These are phyloP conservation scores for Calliopsis andreniformis DNA, from an alignment of 1,140 invertebrate species.

Conservation along the genomic window DNA sequence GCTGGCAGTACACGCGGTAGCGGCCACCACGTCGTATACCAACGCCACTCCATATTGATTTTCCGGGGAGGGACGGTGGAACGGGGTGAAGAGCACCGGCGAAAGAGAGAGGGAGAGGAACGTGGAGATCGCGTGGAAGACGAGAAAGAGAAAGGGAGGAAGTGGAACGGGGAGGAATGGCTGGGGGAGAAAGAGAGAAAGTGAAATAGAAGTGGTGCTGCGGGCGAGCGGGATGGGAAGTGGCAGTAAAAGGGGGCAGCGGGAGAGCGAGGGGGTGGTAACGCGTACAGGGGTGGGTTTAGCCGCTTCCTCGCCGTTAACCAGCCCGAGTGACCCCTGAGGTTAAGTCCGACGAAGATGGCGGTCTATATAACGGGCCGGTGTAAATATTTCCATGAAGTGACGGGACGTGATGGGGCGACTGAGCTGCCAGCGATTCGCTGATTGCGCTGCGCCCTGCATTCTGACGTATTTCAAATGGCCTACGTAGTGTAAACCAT, in stretches of 20 bases:
- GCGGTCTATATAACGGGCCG: conserved; percentile 30
- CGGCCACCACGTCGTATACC: conserved; percentile 69
- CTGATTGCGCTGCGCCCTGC: not conserved
- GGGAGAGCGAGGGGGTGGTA: not conserved
- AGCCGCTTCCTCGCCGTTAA: conserved; percentile 53
- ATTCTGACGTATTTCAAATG: not conserved
- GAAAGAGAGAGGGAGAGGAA: conserved; percentile 20
- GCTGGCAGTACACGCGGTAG: conserved; percentile 66
- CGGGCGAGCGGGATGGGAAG: not conserved
- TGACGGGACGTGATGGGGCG: not conserved
- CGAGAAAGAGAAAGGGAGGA: conserved; percentile 22
- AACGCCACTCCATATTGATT: conserved; percentile 78
- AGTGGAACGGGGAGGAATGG: not conserved
- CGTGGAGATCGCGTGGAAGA: conserved; percentile 8
- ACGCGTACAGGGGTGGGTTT: conserved; percentile 17
- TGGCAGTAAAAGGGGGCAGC: not conserved
- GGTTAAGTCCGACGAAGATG: conserved; percentile 60
- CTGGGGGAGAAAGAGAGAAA: not conserved
- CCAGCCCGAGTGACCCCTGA: conserved; percentile 54
- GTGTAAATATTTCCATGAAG: conserved; percentile 37
- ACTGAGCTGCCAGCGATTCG: not conserved
- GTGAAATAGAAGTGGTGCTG: not conserved
- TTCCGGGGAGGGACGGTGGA: conserved; percentile 62
- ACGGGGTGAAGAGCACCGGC: conserved; percentile 35
- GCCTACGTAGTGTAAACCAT: too few species aligned